Conservation (phyloP, 2,797 vertebrate genomes). For the Macropus fuliginosus region DNA sequence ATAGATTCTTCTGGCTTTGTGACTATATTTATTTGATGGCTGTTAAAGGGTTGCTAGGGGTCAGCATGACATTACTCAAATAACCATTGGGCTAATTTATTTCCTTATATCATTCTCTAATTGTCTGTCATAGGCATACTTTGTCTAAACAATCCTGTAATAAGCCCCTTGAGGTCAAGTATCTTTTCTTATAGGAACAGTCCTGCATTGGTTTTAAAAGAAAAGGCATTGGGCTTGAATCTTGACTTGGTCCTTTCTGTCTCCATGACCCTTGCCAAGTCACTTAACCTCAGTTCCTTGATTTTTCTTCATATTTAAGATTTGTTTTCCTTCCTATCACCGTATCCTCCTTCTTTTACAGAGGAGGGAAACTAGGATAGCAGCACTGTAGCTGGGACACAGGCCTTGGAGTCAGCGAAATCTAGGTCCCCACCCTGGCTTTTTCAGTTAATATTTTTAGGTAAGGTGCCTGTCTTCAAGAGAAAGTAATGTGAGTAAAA, state of each 20-base stretch:
- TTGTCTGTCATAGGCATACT: constrained; percentile 55
- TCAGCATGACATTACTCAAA: not conserved
- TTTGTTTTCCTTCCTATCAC: not conserved
- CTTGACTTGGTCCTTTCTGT: not conserved
- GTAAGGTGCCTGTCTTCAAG: not conserved
- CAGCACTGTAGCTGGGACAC: not conserved
- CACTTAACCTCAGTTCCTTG: not conserved
- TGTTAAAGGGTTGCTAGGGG: not conserved
- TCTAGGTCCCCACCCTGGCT: not conserved
- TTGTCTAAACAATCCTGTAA: constrained; percentile 57
- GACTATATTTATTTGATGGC: not conserved
- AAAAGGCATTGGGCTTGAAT: not conserved
- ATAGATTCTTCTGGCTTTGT: not conserved
- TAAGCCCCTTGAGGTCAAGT: constrained; percentile 52
- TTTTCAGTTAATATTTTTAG: not conserved
- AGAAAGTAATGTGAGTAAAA: constrained; percentile 19
- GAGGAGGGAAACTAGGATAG: not conserved
- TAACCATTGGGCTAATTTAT: not conserved
- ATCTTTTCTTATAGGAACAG: constrained; percentile 19
- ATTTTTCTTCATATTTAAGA: not conserved
- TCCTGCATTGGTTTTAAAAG: not conserved
- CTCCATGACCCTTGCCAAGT: not conserved
- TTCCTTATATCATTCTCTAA: constrained; percentile 50
- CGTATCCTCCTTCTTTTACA: not conserved
- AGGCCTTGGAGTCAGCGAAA: not conserved